These are phyloP conservation scores for Cecidostiba fungosa DNA, from an alignment of 2,888 invertebrate species.

Conservation along the genomic window DNA sequence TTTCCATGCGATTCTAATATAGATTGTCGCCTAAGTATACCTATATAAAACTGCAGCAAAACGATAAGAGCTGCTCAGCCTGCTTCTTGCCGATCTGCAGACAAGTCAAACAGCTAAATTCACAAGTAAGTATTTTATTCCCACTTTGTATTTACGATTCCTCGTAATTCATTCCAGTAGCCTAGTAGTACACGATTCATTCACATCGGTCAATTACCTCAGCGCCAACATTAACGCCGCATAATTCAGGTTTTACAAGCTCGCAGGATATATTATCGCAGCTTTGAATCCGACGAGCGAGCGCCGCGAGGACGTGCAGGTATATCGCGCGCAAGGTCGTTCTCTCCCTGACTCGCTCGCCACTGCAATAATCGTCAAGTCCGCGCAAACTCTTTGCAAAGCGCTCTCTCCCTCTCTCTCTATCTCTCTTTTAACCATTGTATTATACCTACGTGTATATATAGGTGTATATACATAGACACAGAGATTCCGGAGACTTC, in stretches of 20 bases:
- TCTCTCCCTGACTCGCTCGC: background rate
- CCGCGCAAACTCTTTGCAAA: background rate
- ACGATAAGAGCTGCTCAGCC: too few relatives aligned
- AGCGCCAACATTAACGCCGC: constrained; percentile 17
- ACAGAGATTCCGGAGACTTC: constrained; percentile 73
- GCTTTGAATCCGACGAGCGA: background rate
- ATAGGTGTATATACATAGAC: background rate
- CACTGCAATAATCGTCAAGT: too few relatives aligned
- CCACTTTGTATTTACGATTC: background rate
- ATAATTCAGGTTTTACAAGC: background rate
- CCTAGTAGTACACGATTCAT: background rate
- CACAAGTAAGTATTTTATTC: background rate
- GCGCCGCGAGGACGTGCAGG: background rate
- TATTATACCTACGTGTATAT: background rate
- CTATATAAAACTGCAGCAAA: too few relatives aligned
- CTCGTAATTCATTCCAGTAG: background rate
- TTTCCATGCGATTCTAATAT: too few relatives aligned
- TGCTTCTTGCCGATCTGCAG: too few relatives aligned
- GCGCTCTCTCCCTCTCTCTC: too few relatives aligned
- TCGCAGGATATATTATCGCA: background rate
- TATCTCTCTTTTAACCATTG: too few relatives aligned
- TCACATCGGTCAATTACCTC: background rate
- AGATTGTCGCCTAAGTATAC: too few relatives aligned
- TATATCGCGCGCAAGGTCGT: background rate
- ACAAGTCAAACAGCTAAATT: too few relatives aligned